These are phyloP conservation scores for Parazoanthus darwini DNA, from an alignment of 92 coral and sea anemone genomes.

Conservation along the genomic window DNA sequence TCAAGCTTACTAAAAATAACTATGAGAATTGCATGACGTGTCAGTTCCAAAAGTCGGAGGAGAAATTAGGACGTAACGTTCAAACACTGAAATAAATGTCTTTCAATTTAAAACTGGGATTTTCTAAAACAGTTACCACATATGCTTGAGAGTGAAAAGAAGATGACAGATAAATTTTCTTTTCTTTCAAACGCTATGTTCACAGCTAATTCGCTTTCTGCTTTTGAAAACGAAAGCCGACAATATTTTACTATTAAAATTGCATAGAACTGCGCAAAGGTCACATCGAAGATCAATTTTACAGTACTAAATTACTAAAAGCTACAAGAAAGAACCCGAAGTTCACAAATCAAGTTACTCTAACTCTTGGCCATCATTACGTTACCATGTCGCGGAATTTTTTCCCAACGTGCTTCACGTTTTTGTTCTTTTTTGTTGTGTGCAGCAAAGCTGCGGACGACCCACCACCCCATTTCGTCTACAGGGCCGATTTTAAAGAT, in stretches of 20 bases:
- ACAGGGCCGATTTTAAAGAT: slow-evolving; percentile 22
- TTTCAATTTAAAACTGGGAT: background rate
- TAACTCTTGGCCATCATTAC: background rate
- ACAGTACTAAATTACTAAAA: too few species aligned
- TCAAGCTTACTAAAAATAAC: background rate
- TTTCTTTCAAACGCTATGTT: background rate
- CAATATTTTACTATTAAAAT: too few species aligned
- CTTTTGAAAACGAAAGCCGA: background rate
- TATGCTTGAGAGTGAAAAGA: background rate
- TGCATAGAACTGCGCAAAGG: background rate
- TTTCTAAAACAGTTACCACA: background rate
- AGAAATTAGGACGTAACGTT: too few species aligned
- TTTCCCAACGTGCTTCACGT: background rate
- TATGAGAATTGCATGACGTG: background rate
- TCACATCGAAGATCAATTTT: background rate
- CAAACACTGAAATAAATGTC: background rate
- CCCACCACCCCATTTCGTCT: slow-evolving; percentile 6
- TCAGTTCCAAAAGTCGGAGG: too few species aligned
- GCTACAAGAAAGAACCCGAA: background rate
- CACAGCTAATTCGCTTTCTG: background rate
- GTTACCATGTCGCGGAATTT: background rate
- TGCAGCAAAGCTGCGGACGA: background rate
- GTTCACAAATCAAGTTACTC: too few species aligned
- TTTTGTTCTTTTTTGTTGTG: too few species aligned
- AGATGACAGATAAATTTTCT: background rate